Evolutionary conservation across 1,140 invertebrate species (phyloP).

Genomic region (Drosophila lacertosa): DNA sequence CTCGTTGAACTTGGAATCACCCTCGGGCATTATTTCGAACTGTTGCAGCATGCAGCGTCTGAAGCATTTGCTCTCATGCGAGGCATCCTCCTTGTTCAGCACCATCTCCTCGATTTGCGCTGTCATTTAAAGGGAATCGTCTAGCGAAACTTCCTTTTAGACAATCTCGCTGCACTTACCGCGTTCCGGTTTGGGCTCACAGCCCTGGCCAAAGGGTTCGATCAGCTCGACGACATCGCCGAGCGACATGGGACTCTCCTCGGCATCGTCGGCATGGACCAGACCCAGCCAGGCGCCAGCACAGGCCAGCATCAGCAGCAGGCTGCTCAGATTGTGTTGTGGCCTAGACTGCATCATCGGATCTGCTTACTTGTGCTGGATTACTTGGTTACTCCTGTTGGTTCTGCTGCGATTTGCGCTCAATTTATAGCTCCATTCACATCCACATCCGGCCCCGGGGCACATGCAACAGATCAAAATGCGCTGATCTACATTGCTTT

Average conservation of each 20-base stretch:
- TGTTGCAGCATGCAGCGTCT: slow-evolving; percentile 64
- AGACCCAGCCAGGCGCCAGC: slow-evolving; percentile 7
- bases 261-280: slow-evolving; percentile 33
- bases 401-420: not conserved
- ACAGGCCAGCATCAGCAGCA: slow-evolving; percentile 33
- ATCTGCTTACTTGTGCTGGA: not conserved
- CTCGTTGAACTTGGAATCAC: slow-evolving; percentile 35
- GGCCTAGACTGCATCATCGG: slow-evolving; percentile 4
- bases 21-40: slow-evolving; percentile 63
- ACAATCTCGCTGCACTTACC: slow-evolving; percentile 30
- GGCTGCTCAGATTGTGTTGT: slow-evolving; percentile 8
- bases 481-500: not conserved
- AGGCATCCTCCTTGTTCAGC: slow-evolving; percentile 56
- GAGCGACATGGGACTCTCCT: slow-evolving; percentile 49
- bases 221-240: slow-evolving; percentile 61
- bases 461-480: not conserved
- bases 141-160: not conserved
- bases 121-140: slow-evolving; percentile 1
- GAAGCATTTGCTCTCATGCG: slow-evolving; percentile 66
- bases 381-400: too few relatives aligned
- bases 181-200: slow-evolving; percentile 46
- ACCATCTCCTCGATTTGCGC: slow-evolving; percentile 60
- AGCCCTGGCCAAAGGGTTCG: slow-evolving; percentile 52
- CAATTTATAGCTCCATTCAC: not conserved
- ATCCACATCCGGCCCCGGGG: too few relatives aligned